Percentiles rank a stretch among this genome's conserved stretches.
These are phyloP conservation scores for Cenopis cana DNA, from an alignment of 2,888 invertebrate genomes.

Conservation along the genomic window DNA sequence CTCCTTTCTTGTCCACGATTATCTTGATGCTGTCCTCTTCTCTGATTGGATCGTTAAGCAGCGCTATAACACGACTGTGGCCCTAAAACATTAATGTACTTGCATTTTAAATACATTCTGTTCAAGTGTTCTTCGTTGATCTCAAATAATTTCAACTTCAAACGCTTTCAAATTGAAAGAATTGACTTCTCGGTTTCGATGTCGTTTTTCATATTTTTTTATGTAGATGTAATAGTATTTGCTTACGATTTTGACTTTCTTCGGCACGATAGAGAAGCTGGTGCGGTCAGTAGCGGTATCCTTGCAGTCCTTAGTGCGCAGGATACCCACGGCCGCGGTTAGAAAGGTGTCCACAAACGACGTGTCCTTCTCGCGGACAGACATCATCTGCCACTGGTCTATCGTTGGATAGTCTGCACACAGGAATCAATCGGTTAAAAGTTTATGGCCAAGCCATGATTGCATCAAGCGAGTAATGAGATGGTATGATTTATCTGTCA, in stretches of 20 bases:
- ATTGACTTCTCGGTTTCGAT: too few species aligned
- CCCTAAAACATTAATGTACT: constrained; percentile 84
- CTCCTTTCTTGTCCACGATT: constrained; percentile 92
- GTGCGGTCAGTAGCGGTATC: constrained; percentile 86
- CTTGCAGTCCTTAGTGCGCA: constrained; percentile 86
- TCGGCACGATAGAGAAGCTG: constrained; percentile 89
- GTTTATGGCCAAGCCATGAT: neutral
- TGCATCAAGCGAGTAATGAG: neutral
- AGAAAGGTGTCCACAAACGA: constrained; percentile 93
- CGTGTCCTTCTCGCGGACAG: constrained; percentile 92
- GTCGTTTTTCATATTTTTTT: too few species aligned
- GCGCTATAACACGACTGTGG: constrained; percentile 92
- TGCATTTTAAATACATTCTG: neutral
- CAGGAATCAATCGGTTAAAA: constrained; percentile 34
- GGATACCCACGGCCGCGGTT: constrained; percentile 91
- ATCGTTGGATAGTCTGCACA: constrained; percentile 88
- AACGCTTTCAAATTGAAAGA: too few species aligned
- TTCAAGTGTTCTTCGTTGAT: too few species aligned
- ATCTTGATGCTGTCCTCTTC: constrained; percentile 91
- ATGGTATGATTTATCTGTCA: neutral
- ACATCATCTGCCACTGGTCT: constrained; percentile 92
- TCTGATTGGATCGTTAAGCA: constrained; percentile 91
- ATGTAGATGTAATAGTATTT: neutral
- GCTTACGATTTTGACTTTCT: constrained; percentile 90
- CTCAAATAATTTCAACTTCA: too few species aligned